phyloP scores from a whole-genome alignment of 2,888 invertebrate genomes.

The Hypomecis punctinalis region DNA sequence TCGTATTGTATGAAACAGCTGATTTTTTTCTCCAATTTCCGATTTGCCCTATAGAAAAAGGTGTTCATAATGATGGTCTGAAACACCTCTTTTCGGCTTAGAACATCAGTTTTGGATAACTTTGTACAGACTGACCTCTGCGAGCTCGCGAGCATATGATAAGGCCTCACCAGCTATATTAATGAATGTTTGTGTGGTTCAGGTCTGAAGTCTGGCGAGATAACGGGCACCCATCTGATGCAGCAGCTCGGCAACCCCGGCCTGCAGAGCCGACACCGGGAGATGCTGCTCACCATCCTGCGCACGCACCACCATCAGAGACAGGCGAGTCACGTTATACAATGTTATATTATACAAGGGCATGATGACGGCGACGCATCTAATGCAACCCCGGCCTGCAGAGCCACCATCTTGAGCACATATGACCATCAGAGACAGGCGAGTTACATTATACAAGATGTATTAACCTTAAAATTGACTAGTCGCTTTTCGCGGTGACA shows the following conservation, averaged over 20 bases:
- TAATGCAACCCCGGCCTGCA: constrained; percentile 91
- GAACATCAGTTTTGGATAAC: no score
- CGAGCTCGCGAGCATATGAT: no score
- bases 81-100: no score
- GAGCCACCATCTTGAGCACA: constrained; percentile 86
- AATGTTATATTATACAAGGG: no score
- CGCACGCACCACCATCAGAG: constrained; percentile 78
- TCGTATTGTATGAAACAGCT: no score
- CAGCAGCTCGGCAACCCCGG: constrained; percentile 91
- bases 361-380: constrained; percentile 89
- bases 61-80: no score
- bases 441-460: not conserved
- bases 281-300: constrained; percentile 88
- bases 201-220: constrained; percentile 91
- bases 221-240: constrained; percentile 89
- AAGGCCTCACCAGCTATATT: no score
- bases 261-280: constrained; percentile 89
- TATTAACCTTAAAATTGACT: no score
- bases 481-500: no score
- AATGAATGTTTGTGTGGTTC: not conserved
- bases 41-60: no score
- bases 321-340: constrained; percentile 57
- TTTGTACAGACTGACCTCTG: no score
- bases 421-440: constrained; percentile 78
- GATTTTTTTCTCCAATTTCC: no score